Conservation (phyloP, 2,797 vertebrate species). For the Pampus argenteus region DNA sequence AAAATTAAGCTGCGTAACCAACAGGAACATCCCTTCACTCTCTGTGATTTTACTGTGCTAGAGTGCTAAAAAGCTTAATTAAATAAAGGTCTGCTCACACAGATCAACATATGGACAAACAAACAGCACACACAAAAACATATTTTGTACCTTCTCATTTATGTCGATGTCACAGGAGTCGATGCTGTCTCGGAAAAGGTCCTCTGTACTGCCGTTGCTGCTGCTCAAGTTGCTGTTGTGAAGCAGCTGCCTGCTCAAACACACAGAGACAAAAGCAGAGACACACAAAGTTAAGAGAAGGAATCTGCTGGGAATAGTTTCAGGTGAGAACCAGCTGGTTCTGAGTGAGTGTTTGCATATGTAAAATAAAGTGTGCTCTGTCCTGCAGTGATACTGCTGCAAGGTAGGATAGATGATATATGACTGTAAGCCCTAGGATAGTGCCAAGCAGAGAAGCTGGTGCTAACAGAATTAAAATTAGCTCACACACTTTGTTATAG, state of each 20-base stretch:
- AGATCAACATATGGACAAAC: constrained; percentile 7
- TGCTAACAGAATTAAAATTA: constrained; percentile 37
- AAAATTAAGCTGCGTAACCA: constrained; percentile 5
- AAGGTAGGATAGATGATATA: constrained; percentile 16
- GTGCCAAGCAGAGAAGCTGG: constrained; percentile 19
- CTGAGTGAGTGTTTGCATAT: background rate
- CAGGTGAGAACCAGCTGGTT: constrained; percentile 44
- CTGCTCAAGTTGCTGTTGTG: constrained; percentile 98
- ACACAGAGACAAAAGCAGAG: constrained; percentile 48
- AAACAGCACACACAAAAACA: background rate
- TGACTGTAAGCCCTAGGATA: constrained; percentile 5
- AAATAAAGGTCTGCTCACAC: background rate
- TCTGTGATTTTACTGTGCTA: background rate
- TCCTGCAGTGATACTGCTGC: constrained; percentile 31
- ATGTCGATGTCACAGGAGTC: constrained; percentile 97
- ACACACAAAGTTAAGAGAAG: constrained; percentile 24
- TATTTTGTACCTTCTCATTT: constrained; percentile 91
- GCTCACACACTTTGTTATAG: background rate
- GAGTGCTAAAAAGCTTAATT: background rate
- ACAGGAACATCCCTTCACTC: background rate
- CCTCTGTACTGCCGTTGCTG: constrained; percentile 96
- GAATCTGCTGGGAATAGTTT: constrained; percentile 24
- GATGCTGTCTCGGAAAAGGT: constrained; percentile 96
- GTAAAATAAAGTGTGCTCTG: constrained; percentile 7
- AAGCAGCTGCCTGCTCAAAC: constrained; percentile 90